These are phyloP conservation scores for Lophius piscatorius DNA, from an alignment of 2,113 vertebrate genomes.

Conservation along the genomic window DNA sequence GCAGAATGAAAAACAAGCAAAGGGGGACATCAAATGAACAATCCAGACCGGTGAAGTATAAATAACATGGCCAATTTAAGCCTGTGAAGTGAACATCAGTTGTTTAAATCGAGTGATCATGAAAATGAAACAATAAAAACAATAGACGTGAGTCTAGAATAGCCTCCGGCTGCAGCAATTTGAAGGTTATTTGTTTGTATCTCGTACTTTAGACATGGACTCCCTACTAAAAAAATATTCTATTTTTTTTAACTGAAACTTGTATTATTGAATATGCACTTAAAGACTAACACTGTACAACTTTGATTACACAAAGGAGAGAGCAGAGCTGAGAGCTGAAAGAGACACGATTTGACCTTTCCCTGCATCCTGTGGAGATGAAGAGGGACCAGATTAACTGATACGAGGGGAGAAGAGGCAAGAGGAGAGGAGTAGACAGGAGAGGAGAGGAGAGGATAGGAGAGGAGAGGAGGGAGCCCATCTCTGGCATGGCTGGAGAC, in stretches of 20 bases:
- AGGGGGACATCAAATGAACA: conserved; percentile 53
- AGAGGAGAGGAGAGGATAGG: conserved; percentile 16
- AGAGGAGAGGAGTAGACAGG: conserved; percentile 22
- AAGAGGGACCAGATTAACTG: conserved; percentile 46
- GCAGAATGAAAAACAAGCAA: conserved; percentile 35
- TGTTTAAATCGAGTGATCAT: conserved; percentile 37
- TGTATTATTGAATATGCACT: background rate
- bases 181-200: conserved; percentile 40
- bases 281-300: background rate
- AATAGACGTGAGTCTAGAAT: conserved; percentile 1
- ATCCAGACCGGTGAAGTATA: conserved; percentile 50
- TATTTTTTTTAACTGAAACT: background rate
- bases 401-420: conserved; percentile 29
- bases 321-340: background rate
- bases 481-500: conserved; percentile 74
- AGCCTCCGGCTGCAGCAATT: conserved; percentile 22
- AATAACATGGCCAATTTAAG: conserved; percentile 43
- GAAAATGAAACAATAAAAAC: conserved; percentile 35
- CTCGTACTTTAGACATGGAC: conserved; percentile 3
- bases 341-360: conserved; percentile 55
- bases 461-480: conserved; percentile 41
- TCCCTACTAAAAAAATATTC: background rate
- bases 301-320: background rate
- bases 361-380: conserved; percentile 34
- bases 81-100: conserved; percentile 62